Conservation (phyloP, 1,140 invertebrate species). For the Scylla paramamosain region DNA sequence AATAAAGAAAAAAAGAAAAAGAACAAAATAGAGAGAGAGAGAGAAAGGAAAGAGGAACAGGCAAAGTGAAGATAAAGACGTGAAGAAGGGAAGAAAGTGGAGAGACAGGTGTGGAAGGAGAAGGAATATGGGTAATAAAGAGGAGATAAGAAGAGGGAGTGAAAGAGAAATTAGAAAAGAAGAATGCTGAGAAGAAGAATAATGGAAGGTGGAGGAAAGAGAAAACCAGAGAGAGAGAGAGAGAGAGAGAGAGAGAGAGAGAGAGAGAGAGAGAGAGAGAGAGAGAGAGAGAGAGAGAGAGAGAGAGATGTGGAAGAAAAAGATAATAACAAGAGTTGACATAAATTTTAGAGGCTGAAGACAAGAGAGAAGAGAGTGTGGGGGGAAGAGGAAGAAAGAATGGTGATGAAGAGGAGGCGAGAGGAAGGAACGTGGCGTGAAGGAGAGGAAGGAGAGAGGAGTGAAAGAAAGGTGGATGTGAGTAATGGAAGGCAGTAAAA, state of each 20-base stretch:
- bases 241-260: constrained; percentile 20
- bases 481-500: neutral
- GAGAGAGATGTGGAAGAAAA: neutral
- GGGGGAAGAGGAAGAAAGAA: neutral
- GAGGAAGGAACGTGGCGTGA: neutral
- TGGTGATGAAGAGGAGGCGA: neutral
- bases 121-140: no score
- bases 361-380: neutral
- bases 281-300: constrained; percentile 3
- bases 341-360: neutral
- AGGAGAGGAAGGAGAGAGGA: neutral
- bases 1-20: no score
- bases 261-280: constrained; percentile 20
- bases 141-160: neutral
- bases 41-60: no score
- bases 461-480: neutral
- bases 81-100: no score
- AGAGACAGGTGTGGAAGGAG: no score
- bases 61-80: no score
- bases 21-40: no score
- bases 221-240: neutral
- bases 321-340: no score
- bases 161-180: neutral
- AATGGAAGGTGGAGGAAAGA: neutral
- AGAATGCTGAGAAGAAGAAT: neutral